Percentiles rank a stretch among this genome's conserved stretches.
Evolutionary conservation across 1,140 invertebrate species (phyloP).

Genomic region (Geopemphigus sp.): DNA sequence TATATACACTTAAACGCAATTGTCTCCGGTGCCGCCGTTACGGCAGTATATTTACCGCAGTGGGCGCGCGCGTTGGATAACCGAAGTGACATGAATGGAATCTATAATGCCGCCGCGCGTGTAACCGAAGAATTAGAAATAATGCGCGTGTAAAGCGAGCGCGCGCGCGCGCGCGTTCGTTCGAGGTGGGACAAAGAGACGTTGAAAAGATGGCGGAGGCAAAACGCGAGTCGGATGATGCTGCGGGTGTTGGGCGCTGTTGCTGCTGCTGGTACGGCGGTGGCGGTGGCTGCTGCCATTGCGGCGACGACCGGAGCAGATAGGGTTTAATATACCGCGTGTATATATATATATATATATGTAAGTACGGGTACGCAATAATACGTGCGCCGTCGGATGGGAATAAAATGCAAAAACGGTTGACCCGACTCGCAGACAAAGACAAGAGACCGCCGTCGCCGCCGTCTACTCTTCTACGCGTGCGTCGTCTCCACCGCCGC

Average conservation of each 20-base stretch:
- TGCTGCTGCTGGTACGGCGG: too few relatives aligned
- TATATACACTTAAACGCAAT: neutral
- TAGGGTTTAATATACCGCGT: conserved; percentile 10
- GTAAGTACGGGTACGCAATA: neutral
- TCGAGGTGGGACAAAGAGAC: conserved; percentile 44
- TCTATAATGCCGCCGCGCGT: conserved; percentile 33
- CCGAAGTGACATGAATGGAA: conserved; percentile 47
- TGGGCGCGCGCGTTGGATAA: neutral
- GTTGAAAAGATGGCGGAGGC: conserved; percentile 30
- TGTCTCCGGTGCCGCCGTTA: neutral
- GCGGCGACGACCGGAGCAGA: conserved; percentile 2
- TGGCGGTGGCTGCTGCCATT: conserved; percentile 10
- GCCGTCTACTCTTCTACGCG: neutral
- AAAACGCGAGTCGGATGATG: conserved; percentile 1
- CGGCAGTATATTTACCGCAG: conserved; percentile 11
- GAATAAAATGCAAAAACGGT: conserved; percentile 48
- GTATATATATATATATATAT: neutral
- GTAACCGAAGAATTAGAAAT: conserved; percentile 41
- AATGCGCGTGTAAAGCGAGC: conserved; percentile 41
- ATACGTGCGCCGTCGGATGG: conserved; percentile 35
- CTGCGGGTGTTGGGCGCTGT: neutral
- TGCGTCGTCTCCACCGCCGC: neutral
- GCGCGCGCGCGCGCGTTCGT: conserved; percentile 16
- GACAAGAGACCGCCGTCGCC: conserved; percentile 36
- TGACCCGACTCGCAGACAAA: conserved; percentile 40